Base-by-base conservation (phyloP, 2,888 invertebrate species). In the Agonopterix alstromeriana region DNA sequence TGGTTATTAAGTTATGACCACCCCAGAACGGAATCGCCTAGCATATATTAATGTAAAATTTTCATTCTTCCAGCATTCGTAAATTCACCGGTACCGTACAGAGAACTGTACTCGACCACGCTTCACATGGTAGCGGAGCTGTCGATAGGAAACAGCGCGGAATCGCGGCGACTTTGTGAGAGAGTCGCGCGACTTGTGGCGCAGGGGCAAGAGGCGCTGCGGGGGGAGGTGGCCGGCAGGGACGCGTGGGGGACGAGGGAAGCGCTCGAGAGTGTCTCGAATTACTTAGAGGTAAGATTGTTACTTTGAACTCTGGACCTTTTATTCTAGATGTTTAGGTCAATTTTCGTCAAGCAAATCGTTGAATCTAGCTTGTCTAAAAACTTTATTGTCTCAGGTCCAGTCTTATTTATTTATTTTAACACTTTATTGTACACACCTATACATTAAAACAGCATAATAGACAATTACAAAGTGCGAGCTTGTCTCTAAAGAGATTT, bases 261-360 rank as follows among this genome's bases (percentile, higher is more conserved):
- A 35, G 73, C 84, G 3, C 82, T 92, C 56, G 92, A 91, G 62
- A 77, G 79, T 36, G 79, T 91, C 36, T 90, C 91, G 11, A 91
- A 91, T 63, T 90, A 89, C 61, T 77, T 92, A 52, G 93, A 94
- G 90, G 93, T 43, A 17, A 17, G 17, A 17, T 2, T 17, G 17
- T 17, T 17, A 17, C 3, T 17, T 17, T 17, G 17, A 17, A 17
- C 17, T 17, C 17, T 17, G 17, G 17, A 17, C 17, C 14, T 14
- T 17, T 17, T 14, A 2, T 14, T 14, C 14, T 14, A 14, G 14
- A 2, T 14, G 14, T 1, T 1, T 14, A 14, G 14, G 14, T 14
- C 14, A 1, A 14, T 2, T 14, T 14, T 14, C 14, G 2, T 14
- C 14, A 14, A 14, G 14, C 14, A 14, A 14, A 14, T 14, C 14